Evolutionary conservation across 2,113 vertebrate species (phyloP).

Genomic region (Mobula hypostoma): DNA sequence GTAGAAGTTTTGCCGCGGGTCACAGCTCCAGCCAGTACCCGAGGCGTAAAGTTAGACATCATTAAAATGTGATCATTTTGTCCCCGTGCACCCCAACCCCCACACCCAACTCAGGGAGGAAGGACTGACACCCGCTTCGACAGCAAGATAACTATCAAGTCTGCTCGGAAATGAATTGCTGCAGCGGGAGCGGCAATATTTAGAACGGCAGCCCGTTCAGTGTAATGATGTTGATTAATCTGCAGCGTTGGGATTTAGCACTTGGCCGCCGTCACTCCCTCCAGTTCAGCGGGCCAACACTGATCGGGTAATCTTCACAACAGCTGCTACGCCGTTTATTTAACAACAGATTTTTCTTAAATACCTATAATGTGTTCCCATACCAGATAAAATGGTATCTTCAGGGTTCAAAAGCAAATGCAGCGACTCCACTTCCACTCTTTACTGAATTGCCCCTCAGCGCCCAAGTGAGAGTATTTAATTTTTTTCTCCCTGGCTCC

Average conservation of each 20-base stretch:
- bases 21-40: neutral
- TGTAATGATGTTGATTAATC: conserved; percentile 82
- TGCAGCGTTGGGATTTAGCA: conserved; percentile 77
- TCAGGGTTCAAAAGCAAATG: conserved; percentile 21
- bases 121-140: conserved; percentile 63
- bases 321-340: conserved; percentile 29
- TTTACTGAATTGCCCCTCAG: conserved; percentile 58
- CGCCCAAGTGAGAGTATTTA: conserved; percentile 72
- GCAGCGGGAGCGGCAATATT: conserved; percentile 74
- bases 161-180: conserved; percentile 97
- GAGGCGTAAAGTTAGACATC: neutral
- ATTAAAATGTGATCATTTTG: neutral
- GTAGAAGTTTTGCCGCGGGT: neutral
- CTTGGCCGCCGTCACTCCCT: no score
- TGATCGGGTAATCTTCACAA: conserved; percentile 18
- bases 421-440: conserved; percentile 43
- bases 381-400: conserved; percentile 35
- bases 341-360: conserved; percentile 35
- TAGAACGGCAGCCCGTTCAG: conserved; percentile 64
- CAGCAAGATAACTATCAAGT: conserved; percentile 88
- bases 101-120: no score
- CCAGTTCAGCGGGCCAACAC: neutral
- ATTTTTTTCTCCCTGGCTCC: conserved; percentile 74
- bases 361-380: conserved; percentile 36
- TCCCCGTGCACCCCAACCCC: no score